Conservation (phyloP, 2,888 invertebrate genomes). For the Erebia ligea region DNA sequence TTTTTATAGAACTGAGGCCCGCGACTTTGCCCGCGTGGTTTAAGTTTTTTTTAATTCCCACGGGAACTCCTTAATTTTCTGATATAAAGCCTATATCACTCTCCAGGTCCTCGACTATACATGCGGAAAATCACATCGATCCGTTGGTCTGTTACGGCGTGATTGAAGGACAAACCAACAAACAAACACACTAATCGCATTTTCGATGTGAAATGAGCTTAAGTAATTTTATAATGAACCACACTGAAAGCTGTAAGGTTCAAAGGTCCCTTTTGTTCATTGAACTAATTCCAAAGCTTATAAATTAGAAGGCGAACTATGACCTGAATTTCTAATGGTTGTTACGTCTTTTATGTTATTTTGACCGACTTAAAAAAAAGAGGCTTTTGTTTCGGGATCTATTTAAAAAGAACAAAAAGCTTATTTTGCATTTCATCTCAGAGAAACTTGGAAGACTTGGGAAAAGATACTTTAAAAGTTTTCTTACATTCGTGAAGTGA, state of each 20-base stretch:
- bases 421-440: not conserved
- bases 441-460: no score
- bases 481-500: no score
- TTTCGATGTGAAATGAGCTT: not conserved
- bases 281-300: not conserved
- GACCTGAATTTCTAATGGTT: conserved; percentile 8
- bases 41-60: no score
- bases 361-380: not conserved
- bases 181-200: not conserved
- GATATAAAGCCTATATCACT: no score
- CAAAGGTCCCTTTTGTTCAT: conserved; percentile 9
- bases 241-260: not conserved
- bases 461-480: no score
- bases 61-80: no score
- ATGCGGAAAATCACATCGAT: no score
- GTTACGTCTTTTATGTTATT: not conserved
- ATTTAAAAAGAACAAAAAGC: not conserved
- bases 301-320: not conserved
- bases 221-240: conserved; percentile 1
- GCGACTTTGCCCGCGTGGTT: no score
- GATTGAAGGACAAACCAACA: no score
- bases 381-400: not conserved
- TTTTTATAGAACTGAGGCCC: no score
- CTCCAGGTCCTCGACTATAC: no score
- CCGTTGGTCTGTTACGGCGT: no score